These are phyloP conservation scores for Tribolium madens DNA, from an alignment of 1,140 invertebrate genomes.

Conservation along the genomic window DNA sequence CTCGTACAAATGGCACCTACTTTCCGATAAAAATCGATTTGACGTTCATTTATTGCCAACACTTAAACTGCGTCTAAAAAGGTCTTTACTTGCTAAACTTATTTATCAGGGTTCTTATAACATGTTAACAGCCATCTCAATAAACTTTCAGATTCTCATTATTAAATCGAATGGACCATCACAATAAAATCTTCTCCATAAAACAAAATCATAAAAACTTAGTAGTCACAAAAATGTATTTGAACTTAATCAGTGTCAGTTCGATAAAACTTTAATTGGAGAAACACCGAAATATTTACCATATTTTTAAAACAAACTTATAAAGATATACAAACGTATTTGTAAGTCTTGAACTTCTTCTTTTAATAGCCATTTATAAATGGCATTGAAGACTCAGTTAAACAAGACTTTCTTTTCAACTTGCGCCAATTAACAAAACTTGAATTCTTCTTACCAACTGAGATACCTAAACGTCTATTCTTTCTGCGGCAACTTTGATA, in stretches of 20 bases:
- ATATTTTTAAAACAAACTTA: slow-evolving; percentile 3
- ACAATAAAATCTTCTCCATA: slow-evolving; percentile 20
- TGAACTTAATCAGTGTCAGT: slow-evolving; percentile 14
- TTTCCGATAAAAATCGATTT: slow-evolving; percentile 58
- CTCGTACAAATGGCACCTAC: slow-evolving; percentile 53
- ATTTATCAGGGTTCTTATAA: slow-evolving; percentile 51
- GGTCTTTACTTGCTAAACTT: slow-evolving; percentile 50
- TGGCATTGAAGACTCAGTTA: not conserved
- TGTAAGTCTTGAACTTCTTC: not conserved
- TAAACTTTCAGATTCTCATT: slow-evolving; percentile 37
- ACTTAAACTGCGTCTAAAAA: slow-evolving; percentile 53
- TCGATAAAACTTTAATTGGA: slow-evolving; percentile 25
- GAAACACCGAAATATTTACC: slow-evolving; percentile 15
- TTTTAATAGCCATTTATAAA: not conserved
- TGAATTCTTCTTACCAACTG: not conserved
- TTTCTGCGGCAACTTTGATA: slow-evolving; percentile 1
- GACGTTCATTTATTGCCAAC: slow-evolving; percentile 58
- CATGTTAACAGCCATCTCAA: slow-evolving; percentile 25
- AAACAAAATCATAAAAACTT: slow-evolving; percentile 37
- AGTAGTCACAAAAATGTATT: not conserved
- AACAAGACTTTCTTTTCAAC: not conserved
- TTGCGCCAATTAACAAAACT: not conserved
- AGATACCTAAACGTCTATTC: not conserved
- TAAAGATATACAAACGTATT: slow-evolving; percentile 25
- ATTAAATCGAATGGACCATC: slow-evolving; percentile 32